Percentiles rank a stretch among this genome's conserved stretches.
Evolutionary conservation across 2,797 vertebrate genomes (phyloP).

Genomic region (Melanotaenia parkinsoni): DNA sequence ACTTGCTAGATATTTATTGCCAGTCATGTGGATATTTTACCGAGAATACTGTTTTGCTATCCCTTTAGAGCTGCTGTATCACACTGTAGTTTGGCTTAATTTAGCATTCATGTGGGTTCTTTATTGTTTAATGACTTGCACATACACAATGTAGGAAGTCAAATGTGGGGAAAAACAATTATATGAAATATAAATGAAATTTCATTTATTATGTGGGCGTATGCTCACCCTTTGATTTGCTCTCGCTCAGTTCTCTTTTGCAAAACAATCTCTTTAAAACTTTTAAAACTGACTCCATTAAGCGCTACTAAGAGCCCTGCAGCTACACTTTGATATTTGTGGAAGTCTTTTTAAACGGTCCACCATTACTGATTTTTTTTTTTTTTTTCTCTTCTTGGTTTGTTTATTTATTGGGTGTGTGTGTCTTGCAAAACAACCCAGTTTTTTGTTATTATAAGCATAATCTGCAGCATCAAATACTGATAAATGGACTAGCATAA

Average conservation of each 20-base stretch:
- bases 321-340: slow-evolving; percentile 5
- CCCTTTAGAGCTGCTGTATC: neutral
- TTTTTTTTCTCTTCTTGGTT: no score
- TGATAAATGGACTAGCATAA: slow-evolving; percentile 8
- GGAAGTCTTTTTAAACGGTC: neutral
- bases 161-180: slow-evolving; percentile 4
- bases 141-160: slow-evolving; percentile 7
- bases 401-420: no score
- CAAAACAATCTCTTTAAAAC: slow-evolving; percentile 15
- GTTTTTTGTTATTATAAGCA: neutral
- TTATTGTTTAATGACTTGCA: slow-evolving; percentile 17
- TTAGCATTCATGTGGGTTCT: neutral
- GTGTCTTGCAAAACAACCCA: neutral
- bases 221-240: neutral
- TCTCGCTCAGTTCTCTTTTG: neutral
- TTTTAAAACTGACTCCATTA: slow-evolving; percentile 12
- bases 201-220: neutral
- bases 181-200: slow-evolving; percentile 20
- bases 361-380: neutral
- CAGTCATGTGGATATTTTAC: neutral
- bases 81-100: neutral
- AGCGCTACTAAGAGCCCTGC: neutral
- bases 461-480: neutral
- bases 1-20: neutral
- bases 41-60: neutral